Base-by-base conservation (phyloP, 1,140 invertebrate genomes). In the Myzus persicae region DNA sequence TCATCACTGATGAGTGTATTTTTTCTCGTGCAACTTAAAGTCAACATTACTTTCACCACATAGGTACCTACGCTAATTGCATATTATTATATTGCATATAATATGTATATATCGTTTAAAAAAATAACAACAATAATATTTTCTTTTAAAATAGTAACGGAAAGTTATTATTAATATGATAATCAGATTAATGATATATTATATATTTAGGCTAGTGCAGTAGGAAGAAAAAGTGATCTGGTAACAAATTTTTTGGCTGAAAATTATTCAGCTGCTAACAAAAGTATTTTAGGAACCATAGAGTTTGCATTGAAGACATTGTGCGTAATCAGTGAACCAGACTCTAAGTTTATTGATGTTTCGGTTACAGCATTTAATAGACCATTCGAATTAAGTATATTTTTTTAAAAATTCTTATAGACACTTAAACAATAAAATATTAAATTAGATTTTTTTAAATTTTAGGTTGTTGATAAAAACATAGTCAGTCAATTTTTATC, bases 241-340 rank as follows among this genome's bases (percentile, higher is more conserved):
- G 20, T 82, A 3, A 93, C 91, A 51, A 93, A 85, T 18, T 1
- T 82, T 8, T 93, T 93, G 76, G 46, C 22, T 18, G 5, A 82
- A 40, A 84, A 84, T 26, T 93, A 84, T 84, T 38, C 76, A 31
- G 20, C 46, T 40, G 91, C 81, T 11, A 85, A 84, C 1, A 93
- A 42, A 48, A 82, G 91, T 36, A 93, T 93, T 48, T 51, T 93
- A 26, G 91, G 91, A 84, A 44, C 91, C 3, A 85, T 93, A n/a
- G 46, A 93, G 26, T 51, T 93, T 38, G 91, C 91, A 18, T 85
- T 93, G 81, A 40, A 54, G 24, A 51, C 76, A 26, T 9, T 93
- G 18, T 93, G 91, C 40, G 31, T 84, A n/a, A 36, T 93, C 8
- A 18, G 14, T n/a, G 36, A 85, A 54, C 91, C 91, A 26, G 48